A percentile compares a stretch with the other conserved stretches of the same genome.
phyloP scores from a whole-genome alignment of 2,797 vertebrate species.

The Poeciliopsis gracilis region DNA sequence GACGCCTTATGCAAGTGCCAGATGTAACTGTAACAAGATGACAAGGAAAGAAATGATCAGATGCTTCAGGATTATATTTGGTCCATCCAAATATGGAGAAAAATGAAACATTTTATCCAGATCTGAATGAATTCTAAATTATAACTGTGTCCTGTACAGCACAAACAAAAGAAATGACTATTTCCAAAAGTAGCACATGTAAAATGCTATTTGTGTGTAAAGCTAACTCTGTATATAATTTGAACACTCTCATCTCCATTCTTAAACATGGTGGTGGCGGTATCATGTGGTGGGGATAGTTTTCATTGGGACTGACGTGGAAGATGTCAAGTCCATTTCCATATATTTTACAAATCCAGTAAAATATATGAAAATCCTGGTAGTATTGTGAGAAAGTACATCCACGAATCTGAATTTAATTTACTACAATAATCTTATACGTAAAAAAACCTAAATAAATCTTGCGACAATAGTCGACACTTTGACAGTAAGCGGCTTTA shows the following conservation, averaged over 20 bases:
- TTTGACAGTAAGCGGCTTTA: not conserved
- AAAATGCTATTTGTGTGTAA: too few species aligned
- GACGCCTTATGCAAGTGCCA: not conserved
- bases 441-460: not conserved
- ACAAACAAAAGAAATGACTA: too few species aligned
- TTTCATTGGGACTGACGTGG: not conserved
- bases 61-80: not conserved
- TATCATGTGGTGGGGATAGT: not conserved
- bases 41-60: not conserved
- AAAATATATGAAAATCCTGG: not conserved
- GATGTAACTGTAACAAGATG: not conserved
- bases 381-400: not conserved
- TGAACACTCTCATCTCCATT: too few species aligned
- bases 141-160: too few species aligned
- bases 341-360: not conserved
- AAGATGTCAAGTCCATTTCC: not conserved
- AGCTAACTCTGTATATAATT: too few species aligned
- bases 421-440: not conserved
- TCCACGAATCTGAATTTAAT: not conserved
- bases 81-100: not conserved
- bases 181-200: too few species aligned
- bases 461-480: not conserved
- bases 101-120: too few species aligned
- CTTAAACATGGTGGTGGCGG: too few species aligned
- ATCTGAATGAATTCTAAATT: too few species aligned